phyloP scores from a whole-genome alignment of 2,797 vertebrate genomes.

The Pristis pectinata region DNA sequence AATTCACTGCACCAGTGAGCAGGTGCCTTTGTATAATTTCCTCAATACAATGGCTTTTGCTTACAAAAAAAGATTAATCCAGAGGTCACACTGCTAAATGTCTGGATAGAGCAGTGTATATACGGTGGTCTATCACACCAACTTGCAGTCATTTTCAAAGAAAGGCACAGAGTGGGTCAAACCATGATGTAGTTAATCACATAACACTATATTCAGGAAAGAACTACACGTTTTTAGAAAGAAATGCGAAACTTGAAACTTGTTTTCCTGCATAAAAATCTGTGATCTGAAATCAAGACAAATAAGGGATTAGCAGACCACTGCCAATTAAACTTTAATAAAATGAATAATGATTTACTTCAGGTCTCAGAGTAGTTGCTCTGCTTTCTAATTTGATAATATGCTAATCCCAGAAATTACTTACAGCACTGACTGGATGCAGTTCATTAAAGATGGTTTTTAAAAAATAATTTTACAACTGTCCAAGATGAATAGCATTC shows the following conservation, averaged over 20 bases:
- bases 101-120: neutral
- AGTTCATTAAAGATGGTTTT: constrained; percentile 81
- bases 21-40: neutral
- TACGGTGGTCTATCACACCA: neutral
- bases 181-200: neutral
- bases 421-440: constrained; percentile 80
- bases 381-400: constrained; percentile 78
- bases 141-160: neutral
- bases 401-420: constrained; percentile 75
- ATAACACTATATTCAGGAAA: neutral
- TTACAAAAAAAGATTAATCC: neutral
- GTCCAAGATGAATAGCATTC: constrained; percentile 52
- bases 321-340: constrained; percentile 69
- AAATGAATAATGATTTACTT: constrained; percentile 78
- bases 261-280: neutral
- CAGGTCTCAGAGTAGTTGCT: constrained; percentile 86
- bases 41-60: neutral
- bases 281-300: neutral
- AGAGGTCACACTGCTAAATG: neutral
- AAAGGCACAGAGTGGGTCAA: neutral
- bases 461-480: constrained; percentile 62
- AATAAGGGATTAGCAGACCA: constrained; percentile 48
- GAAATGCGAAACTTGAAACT: neutral
- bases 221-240: neutral
- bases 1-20: neutral